Conservation (phyloP, 2,113 vertebrate species). For the Himantopus leucocephalus region DNA sequence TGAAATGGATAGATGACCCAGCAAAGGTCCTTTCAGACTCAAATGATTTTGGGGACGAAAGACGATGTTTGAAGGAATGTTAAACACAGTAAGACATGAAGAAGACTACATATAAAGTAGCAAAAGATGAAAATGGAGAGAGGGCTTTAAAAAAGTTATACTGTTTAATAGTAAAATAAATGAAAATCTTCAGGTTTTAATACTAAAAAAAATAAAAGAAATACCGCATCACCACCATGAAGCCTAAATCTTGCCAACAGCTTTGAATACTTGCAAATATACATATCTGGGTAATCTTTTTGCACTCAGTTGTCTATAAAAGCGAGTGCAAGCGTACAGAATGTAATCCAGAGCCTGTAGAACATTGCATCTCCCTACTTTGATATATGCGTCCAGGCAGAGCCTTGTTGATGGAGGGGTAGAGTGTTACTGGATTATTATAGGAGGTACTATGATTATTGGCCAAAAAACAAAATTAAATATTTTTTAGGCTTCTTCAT, state of each 20-base stretch:
- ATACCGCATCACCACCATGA: neutral
- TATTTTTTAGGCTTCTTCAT: neutral
- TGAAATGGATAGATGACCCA: neutral
- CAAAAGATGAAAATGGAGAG: neutral
- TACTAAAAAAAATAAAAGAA: neutral
- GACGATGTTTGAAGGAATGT: conserved; percentile 22
- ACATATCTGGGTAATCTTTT: neutral
- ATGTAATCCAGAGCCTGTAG: neutral
- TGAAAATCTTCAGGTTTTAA: neutral
- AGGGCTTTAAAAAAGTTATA: neutral
- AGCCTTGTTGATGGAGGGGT: neutral
- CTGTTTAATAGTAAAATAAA: neutral
- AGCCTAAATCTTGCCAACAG: neutral
- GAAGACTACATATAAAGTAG: conserved; percentile 2
- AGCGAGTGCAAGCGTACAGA: neutral
- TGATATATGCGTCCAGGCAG: neutral
- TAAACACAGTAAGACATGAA: conserved; percentile 40
- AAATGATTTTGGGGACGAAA: conserved; percentile 3
- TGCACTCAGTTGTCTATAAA: neutral
- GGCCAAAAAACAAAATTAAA: neutral
- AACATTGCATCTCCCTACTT: neutral
- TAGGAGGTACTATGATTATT: neutral
- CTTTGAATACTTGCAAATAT: neutral
- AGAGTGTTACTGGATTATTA: neutral
- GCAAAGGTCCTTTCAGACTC: conserved; percentile 23